Evolutionary conservation across 1,140 invertebrate species (phyloP), one percentile per base, ranked within the genome.

Genomic region (Macrotrachela quadricornifera): DNA sequence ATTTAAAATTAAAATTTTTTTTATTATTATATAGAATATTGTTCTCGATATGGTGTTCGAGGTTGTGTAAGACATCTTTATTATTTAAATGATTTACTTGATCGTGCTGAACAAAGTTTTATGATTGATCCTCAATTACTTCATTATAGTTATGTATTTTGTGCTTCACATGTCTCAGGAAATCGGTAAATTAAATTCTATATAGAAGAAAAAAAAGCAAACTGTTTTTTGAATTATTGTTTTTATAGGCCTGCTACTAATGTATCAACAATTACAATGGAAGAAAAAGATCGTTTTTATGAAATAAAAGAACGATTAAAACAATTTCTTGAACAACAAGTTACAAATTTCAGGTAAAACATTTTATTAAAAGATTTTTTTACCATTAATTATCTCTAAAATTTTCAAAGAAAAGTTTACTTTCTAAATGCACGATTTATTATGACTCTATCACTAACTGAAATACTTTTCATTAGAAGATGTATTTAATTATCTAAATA

Each of bases 141-240:
- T 63, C 91, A 97, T 72, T 97, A 86, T 70, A 91, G 85, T 60
- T 97, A 95, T 74, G 90, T 90, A 18, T 97, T 95, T 72, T 97
- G 91, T 73, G 90, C 90, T 9, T 91, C 83, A 62, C 92, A 97
- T 72, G 91, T 97, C 11, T 86, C 94, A 68, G 92, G 21, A 30
- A 30, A 8, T 30, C 21, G 21, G 21, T 30, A 30, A 30, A 8
- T 30, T n/a, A n/a, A n/a, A n/a, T n/a, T n/a, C n/a, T n/a, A 30
- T 4, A 30, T 30, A 2, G 21, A 30, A 4, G 21, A 30, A 30
- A 4, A 2, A 30, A 30, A 4, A 30, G 8, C 2, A 4, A 30
- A 4, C 21, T 30, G 21, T 30, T 30, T 8, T 30, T 4, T 30
- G 2, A 8, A 30, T 30, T 4, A 2, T 30, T 30, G 21, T 30